Evolutionary conservation across 2,888 invertebrate genomes (phyloP), one percentile per base, ranked within the genome.

Genomic region (Troilus luridus): DNA sequence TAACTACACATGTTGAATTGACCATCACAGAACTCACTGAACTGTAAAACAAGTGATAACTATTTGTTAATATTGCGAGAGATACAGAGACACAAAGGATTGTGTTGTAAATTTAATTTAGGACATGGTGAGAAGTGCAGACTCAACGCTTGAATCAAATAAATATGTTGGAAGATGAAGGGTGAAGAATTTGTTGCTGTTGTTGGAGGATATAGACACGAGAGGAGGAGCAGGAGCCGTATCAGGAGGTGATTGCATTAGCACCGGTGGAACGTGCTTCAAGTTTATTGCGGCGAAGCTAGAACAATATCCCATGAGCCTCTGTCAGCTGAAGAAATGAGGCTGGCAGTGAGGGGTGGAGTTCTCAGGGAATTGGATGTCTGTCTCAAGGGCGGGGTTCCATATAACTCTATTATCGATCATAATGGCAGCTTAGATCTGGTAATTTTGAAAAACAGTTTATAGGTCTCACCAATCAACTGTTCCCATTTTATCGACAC

Each of bases 231-330:
- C 41, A 41, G 9, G 12, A 19, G 27, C 41, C 27, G 27, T 77
- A 77, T 77, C 72, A 77, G 72, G 72, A 77, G 72, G 27, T 77
- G 72, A 77, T 77, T 77, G 72, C 72, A 77, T 77, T 77, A 77
- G 72, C 27, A 77, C 27, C 41, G 27, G 72, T 41, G 72, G 11
- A 19, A 77, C 72, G 72, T 77, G 72, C 72, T 12, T 41, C 72
- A 77, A 77, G 72, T 77, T 77, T 77, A 77, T 77, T 77, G 72
- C 72, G 27, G 41, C 27, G 19, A 41, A 77, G 72, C 19, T 27
- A 41, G 72, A 77, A 77, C 72, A 77, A 77, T 77, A 77, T 77
- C 72, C 72, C 27, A 27, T 77, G 72, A 77, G 72, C 72, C 72
- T 41, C 72, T 77, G 72, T 27, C 72, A 77, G 72, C 72, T 77